Evolutionary conservation across 2,888 invertebrate species (phyloP).

Genomic region (Protophormia terraenovae): DNA sequence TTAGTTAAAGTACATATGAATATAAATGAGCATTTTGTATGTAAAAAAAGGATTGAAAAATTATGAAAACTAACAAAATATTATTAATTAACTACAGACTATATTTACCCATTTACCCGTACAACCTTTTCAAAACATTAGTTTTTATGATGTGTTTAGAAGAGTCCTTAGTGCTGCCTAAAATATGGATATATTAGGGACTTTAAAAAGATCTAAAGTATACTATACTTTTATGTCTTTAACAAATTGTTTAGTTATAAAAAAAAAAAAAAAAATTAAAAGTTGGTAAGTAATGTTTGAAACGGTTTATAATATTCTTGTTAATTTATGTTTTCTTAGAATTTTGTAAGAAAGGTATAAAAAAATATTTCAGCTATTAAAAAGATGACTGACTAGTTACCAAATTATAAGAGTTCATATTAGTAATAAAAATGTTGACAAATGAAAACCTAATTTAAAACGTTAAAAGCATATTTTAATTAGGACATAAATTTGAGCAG

Average conservation of each 20-base stretch:
- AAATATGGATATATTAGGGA: background rate
- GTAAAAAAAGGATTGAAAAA: background rate
- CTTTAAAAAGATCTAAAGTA: background rate
- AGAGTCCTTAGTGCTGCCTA: background rate
- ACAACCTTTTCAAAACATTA: background rate
- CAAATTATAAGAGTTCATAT: background rate
- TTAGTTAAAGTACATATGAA: background rate
- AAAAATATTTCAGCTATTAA: background rate
- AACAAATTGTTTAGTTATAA: background rate
- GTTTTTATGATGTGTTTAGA: background rate
- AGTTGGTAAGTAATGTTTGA: background rate
- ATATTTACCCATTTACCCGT: background rate
- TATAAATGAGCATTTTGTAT: background rate
- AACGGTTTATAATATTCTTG: background rate
- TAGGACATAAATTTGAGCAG: too few species aligned
- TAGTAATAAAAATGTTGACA: background rate
- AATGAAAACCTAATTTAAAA: too few species aligned
- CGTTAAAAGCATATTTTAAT: too few species aligned
- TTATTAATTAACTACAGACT: constrained; percentile 33
- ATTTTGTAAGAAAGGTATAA: background rate
- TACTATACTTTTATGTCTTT: background rate
- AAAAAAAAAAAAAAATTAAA: background rate
- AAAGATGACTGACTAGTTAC: background rate
- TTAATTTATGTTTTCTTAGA: background rate
- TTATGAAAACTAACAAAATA: background rate